phyloP scores from a whole-genome alignment of 2,113 vertebrate species.

The Corynorhinus townsendii region DNA sequence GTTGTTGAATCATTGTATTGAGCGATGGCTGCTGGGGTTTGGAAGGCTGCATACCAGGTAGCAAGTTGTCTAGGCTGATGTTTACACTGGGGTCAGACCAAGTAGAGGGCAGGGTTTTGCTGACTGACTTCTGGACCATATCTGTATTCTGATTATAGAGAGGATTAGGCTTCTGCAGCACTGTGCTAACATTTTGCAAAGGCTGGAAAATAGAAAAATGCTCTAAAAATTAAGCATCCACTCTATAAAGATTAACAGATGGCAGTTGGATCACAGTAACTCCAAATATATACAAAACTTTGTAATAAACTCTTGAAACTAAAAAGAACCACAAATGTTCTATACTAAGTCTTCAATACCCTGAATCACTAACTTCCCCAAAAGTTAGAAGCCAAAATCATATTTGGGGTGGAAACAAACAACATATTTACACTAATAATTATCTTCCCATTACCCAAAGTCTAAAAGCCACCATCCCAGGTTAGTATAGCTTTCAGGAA shows the following conservation, averaged over 20 bases:
- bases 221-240: slow-evolving; percentile 65
- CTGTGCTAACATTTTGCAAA: slow-evolving; percentile 83
- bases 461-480: background rate
- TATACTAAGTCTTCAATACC: background rate
- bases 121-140: slow-evolving; percentile 85
- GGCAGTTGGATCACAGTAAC: slow-evolving; percentile 1
- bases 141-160: slow-evolving; percentile 86
- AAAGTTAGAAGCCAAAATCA: background rate
- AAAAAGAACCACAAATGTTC: background rate
- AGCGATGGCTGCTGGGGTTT: slow-evolving; percentile 93
- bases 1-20: slow-evolving; percentile 95
- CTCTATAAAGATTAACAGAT: background rate
- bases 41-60: slow-evolving; percentile 92
- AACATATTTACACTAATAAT: background rate
- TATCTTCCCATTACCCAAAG: background rate
- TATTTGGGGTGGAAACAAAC: background rate
- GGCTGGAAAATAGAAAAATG: slow-evolving; percentile 81
- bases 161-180: slow-evolving; percentile 83
- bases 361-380: background rate
- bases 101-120: slow-evolving; percentile 93
- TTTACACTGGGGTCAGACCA: slow-evolving; percentile 97
- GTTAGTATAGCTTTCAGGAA: slow-evolving; percentile 10
- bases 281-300: background rate
- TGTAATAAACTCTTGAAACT: background rate
- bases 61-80: slow-evolving; percentile 97